Percentiles rank a stretch among this genome's conserved stretches.
These are phyloP conservation scores for silkworm (Bombyx mori) DNA, from an alignment of 1,140 invertebrate species.

Conservation along the genomic window ASM3026992v2 NC_085111.1:6640001-6640500, in stretches of 20 bases:
- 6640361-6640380: constrained; percentile 1
- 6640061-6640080: constrained; percentile 68
- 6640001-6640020: constrained; percentile 53
- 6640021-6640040: constrained; percentile 58
- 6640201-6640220: constrained; percentile 53
- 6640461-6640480: no score
- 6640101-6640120: constrained; percentile 68
- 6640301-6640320: constrained; percentile 49
- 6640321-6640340: constrained; percentile 12
- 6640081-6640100: constrained; percentile 64
- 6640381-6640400: no score
- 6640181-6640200: constrained; percentile 70
- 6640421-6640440: no score
- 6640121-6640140: constrained; percentile 70
- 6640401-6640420: no score
- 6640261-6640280: constrained; percentile 62
- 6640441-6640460: no score
- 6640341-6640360: constrained; percentile 11
- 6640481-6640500: no score
- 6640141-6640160: constrained; percentile 70
- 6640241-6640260: constrained; percentile 65
- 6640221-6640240: constrained; percentile 46
- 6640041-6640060: constrained; percentile 55
- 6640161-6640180: constrained; percentile 72
- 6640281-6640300: constrained; percentile 48